Evolutionary conservation across 1,140 invertebrate species (phyloP).

Genomic region (Pantala flavescens): DNA sequence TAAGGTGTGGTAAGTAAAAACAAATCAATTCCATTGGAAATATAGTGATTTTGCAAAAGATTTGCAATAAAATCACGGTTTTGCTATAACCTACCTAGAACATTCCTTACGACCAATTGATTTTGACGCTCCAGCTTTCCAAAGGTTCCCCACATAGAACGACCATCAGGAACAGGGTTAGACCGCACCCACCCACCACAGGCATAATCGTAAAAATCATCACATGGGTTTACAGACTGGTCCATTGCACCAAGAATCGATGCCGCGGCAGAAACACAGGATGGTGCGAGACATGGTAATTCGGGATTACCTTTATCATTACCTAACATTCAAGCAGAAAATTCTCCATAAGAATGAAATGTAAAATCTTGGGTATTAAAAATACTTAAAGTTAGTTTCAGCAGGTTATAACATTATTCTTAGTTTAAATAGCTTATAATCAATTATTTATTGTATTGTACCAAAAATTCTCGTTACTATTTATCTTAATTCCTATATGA

Average conservation of each 20-base stretch:
- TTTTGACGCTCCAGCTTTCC: slow-evolving; percentile 86
- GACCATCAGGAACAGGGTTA: slow-evolving; percentile 86
- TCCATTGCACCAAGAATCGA: slow-evolving; percentile 79
- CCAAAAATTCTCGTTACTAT: too few relatives aligned
- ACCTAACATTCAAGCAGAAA: background rate
- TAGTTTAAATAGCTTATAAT: too few relatives aligned
- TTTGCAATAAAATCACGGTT: background rate
- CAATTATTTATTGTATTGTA: too few relatives aligned
- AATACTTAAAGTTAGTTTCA: too few relatives aligned
- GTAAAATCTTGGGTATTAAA: too few relatives aligned
- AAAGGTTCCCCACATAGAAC: slow-evolving; percentile 92
- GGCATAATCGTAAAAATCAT: slow-evolving; percentile 90
- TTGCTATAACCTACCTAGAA: slow-evolving; percentile 52
- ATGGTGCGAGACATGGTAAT: slow-evolving; percentile 58
- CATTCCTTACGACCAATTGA: slow-evolving; percentile 82
- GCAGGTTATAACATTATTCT: too few relatives aligned
- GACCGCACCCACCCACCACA: slow-evolving; percentile 87
- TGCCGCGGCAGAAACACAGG: slow-evolving; percentile 77
- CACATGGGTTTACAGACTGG: slow-evolving; percentile 66
- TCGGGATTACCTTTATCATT: background rate
- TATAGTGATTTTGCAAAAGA: too few relatives aligned
- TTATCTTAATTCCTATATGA: too few relatives aligned
- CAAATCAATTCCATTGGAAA: too few relatives aligned
- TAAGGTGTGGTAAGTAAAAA: too few relatives aligned
- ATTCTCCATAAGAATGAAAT: too few relatives aligned